Percentiles rank a stretch among this genome's conserved stretches.
These are phyloP conservation scores for Ispidina lecontei DNA, from an alignment of 2,797 vertebrate genomes.

Conservation along the genomic window DNA sequence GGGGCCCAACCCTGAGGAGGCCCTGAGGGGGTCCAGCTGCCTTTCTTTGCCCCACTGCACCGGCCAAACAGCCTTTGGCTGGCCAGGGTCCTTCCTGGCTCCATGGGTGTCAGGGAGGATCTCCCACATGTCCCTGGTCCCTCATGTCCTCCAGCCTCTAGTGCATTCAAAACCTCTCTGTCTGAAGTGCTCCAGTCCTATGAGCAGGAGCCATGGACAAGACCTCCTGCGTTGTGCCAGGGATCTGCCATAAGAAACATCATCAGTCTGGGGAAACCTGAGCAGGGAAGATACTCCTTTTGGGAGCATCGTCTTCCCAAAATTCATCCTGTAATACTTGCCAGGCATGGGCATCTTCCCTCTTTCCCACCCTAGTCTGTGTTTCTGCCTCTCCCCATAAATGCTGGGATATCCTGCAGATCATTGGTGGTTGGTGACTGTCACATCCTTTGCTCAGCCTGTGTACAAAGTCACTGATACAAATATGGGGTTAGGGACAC, in stretches of 20 bases:
- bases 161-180: not conserved
- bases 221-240: rapidly evolving
- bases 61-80: rapidly evolving
- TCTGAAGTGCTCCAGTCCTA: not conserved
- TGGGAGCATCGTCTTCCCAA: not conserved
- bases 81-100: not conserved
- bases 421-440: not conserved
- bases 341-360: not conserved
- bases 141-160: not conserved
- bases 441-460: not conserved
- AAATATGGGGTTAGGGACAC: not conserved
- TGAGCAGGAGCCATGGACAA: not conserved
- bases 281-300: not conserved
- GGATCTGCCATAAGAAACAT: not conserved
- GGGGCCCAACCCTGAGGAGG: not conserved
- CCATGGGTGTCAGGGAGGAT: not conserved
- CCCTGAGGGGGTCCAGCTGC: not conserved
- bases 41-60: not conserved
- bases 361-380: rapidly evolving
- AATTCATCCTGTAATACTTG: not conserved
- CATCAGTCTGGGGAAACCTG: not conserved
- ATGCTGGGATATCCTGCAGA: rapidly evolving
- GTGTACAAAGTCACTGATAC: not conserved
- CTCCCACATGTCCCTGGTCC: not conserved
- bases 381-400: not conserved